Evolutionary conservation across 2,113 vertebrate species (phyloP), one percentile per base, ranked within the genome.

Genomic region (Phalacrocorax brasilianus): DNA sequence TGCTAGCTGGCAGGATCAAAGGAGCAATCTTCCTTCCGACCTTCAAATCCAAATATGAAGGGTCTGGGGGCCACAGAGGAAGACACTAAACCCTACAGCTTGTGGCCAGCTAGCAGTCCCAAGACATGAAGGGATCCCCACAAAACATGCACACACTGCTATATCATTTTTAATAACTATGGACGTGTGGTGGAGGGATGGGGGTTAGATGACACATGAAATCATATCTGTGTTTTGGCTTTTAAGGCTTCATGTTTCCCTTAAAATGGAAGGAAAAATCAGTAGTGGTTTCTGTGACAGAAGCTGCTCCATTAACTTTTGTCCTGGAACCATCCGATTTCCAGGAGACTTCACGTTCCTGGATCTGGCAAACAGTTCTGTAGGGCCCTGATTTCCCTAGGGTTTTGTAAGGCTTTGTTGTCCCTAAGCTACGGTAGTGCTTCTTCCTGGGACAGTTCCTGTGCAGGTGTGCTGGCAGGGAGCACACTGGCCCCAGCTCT

Each of bases 401-500:
- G 8, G 6, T 5, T 65, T 65, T 68, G 19, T 35, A n/a, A 55
- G 4, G 24, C 5, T 35, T 49, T 70, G 44, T 7, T 28, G 7
- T 38, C 22, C 49, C 22, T 32, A 47, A 14, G 12, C 6, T 40
- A 68, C 13, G 33, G 21, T 2, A 30, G 23, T 42, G 12, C 3
- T 42, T 88, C 44, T 50, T 49, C 23, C 17, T 58, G 71, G 42
- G 35, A 14, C 2, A 2, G 19, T 28, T n/a, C 56, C 28, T 33
- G 11, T 42, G 26, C 24, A 19, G 35, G 28, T 32, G 14, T 28
- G 28, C 19, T 65, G 38, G 22, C 24, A 62, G 17, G 6, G 30
- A 6, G 5, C 65, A 56, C 0, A 0, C 8, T 1, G 10, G 8
- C 32, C 61, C 23, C 4, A 0, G 4, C 9, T 63, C 11, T 47